Conservation (phyloP, 2,113 vertebrate species). For the Hylia prasina region DNA sequence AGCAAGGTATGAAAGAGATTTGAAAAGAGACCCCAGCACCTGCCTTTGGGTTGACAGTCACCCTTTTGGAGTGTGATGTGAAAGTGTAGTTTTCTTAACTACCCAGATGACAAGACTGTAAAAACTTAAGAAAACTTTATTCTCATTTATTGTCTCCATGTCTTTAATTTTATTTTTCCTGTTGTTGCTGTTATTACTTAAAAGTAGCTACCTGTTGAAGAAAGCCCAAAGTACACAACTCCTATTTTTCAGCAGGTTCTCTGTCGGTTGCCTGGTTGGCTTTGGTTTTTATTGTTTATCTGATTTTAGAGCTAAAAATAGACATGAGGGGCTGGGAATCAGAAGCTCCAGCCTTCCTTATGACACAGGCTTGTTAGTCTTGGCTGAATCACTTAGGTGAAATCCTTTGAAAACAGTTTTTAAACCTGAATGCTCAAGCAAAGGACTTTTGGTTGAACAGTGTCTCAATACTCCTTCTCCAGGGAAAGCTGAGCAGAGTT, state of each 20-base stretch:
- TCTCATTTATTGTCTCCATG: not conserved
- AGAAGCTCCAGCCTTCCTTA: constrained; percentile 10
- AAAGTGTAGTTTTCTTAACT: not conserved
- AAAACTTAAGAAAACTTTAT: too few species aligned
- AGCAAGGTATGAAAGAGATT: not conserved
- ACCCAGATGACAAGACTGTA: not conserved
- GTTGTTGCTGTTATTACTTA: not conserved
- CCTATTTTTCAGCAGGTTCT: not conserved
- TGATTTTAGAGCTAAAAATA: constrained; percentile 35
- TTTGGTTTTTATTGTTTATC: constrained; percentile 18
- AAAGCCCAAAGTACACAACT: not conserved
- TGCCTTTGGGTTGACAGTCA: not conserved
- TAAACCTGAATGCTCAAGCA: not conserved
- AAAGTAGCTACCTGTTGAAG: not conserved
- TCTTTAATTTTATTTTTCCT: not conserved
- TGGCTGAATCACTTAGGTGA: not conserved
- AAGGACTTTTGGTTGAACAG: not conserved
- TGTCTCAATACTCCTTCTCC: not conserved
- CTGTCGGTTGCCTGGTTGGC: not conserved
- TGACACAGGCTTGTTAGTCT: constrained; percentile 3
- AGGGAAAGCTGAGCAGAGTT: not conserved
- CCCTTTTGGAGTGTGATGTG: not conserved
- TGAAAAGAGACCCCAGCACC: not conserved
- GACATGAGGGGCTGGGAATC: not conserved
- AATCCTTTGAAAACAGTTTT: not conserved